Evolutionary conservation across 2,888 invertebrate species (phyloP).

Genomic region (Lasioglossum leucozonium): DNA sequence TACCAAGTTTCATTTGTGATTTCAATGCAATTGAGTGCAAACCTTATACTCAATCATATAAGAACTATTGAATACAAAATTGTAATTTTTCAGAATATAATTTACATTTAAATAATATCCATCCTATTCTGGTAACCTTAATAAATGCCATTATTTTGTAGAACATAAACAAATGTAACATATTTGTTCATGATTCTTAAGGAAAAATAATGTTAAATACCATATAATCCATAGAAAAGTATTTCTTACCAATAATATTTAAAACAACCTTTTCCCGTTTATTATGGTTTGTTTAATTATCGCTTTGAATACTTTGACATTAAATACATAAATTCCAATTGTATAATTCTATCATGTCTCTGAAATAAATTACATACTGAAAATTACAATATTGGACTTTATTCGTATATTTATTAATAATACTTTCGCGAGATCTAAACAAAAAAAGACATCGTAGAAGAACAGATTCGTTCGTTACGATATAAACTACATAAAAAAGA

Average conservation of each 20-base stretch:
- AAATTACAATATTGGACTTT: not conserved
- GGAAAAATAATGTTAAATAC: not conserved
- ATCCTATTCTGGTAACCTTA: slow-evolving; percentile 51
- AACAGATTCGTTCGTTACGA: slow-evolving; percentile 17
- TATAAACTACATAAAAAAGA: not conserved
- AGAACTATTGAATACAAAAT: not conserved
- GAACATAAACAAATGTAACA: slow-evolving; percentile 5
- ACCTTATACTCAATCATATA: not conserved
- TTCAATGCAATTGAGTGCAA: not conserved
- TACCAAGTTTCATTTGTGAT: not conserved
- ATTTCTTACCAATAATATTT: not conserved
- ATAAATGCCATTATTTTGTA: slow-evolving; percentile 35
- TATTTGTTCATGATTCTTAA: not conserved
- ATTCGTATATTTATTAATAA: not conserved
- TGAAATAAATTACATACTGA: not conserved
- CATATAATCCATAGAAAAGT: not conserved
- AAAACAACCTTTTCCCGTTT: not conserved
- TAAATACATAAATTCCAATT: not conserved
- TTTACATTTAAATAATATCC: slow-evolving; percentile 40
- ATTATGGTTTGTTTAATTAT: not conserved
- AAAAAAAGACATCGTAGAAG: slow-evolving; percentile 4
- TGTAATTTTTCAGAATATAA: slow-evolving; percentile 50
- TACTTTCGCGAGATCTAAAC: slow-evolving; percentile 3
- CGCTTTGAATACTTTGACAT: not conserved
- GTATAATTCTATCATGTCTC: not conserved